phyloP scores from a whole-genome alignment of 2,888 invertebrate genomes.

The Scaptomyza caliginosa region DNA sequence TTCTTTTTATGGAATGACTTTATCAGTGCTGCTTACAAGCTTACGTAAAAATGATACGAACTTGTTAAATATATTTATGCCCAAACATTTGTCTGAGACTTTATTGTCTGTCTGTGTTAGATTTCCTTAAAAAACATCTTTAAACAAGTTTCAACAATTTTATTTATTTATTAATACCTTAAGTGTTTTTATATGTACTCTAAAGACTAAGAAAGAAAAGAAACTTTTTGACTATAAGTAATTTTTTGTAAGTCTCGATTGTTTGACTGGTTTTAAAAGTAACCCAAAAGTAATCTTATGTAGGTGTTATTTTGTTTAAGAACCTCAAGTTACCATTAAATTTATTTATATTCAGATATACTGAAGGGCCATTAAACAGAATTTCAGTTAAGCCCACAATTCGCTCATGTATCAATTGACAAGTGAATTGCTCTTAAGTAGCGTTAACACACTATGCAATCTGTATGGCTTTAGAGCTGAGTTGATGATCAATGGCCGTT shows the following conservation, averaged over 20 bases:
- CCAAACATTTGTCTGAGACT: not conserved
- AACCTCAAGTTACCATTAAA: no score
- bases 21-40: constrained; percentile 25
- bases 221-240: not conserved
- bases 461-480: not conserved
- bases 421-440: constrained; percentile 10
- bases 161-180: constrained; percentile 6
- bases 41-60: constrained; percentile 18
- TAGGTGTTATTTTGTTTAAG: not conserved
- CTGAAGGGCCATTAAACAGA: not conserved
- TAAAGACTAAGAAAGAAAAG: not conserved
- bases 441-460: constrained; percentile 12
- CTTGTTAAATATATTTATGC: constrained; percentile 2
- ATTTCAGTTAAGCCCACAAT: not conserved
- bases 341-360: no score
- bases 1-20: constrained; percentile 42
- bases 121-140: not conserved
- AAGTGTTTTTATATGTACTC: constrained; percentile 11
- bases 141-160: not conserved
- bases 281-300: not conserved
- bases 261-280: not conserved
- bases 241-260: not conserved
- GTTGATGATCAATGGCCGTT: constrained; percentile 38
- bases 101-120: not conserved
- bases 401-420: not conserved